phyloP scores from a whole-genome alignment of 2,888 invertebrate genomes.

The Chymomyza caudatula region DNA sequence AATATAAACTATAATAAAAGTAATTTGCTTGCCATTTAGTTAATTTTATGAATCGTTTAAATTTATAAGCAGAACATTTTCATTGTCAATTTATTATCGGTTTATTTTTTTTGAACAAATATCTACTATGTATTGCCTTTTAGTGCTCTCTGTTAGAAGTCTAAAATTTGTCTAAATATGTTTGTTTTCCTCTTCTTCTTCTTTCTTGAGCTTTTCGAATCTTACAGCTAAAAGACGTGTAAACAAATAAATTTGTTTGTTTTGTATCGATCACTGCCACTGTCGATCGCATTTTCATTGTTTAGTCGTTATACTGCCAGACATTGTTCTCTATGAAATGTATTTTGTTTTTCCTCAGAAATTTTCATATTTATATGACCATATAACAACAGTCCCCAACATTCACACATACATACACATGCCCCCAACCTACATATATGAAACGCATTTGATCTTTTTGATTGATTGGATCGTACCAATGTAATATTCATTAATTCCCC shows the following conservation, averaged over 20 bases:
- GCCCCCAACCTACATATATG: not conserved
- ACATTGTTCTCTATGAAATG: not conserved
- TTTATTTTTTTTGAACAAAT: not conserved
- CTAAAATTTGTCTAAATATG: not conserved
- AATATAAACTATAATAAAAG: not conserved
- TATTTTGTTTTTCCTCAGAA: not conserved
- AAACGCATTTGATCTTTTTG: not conserved
- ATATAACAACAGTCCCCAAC: not conserved
- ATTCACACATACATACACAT: constrained; percentile 8
- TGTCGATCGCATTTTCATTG: not conserved
- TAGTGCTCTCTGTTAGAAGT: not conserved
- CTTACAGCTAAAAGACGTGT: not conserved
- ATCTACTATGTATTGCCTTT: not conserved
- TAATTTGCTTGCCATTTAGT: not conserved
- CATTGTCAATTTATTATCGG: not conserved
- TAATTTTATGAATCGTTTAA: not conserved
- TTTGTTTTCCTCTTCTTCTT: not conserved
- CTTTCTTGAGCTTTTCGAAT: not conserved
- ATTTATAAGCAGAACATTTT: not conserved
- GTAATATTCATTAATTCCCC: not conserved
- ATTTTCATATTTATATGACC: not conserved
- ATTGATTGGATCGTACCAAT: not conserved
- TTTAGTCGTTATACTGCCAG: not conserved
- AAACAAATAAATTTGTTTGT: not conserved
- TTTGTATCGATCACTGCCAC: not conserved